Evolutionary conservation across 2,888 invertebrate species (phyloP), one percentile per base, ranked within the genome.

Genomic region (Acleris laterana): DNA sequence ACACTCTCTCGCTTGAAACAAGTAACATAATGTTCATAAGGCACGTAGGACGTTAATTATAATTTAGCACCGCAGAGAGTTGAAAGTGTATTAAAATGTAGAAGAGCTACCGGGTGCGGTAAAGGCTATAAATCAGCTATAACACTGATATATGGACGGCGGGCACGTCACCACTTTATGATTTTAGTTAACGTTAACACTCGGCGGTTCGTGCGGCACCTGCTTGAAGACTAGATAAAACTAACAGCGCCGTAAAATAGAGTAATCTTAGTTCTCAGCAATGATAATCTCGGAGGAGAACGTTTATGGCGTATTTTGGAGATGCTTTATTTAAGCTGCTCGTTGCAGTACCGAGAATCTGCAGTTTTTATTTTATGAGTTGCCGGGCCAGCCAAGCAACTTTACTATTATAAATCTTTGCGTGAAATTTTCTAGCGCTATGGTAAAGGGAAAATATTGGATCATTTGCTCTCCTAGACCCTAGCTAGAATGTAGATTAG

Each of bases 121-220:
- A 74, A 71, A 70, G 66, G 69, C 74, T 57, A 76, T 78, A 77
- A 74, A 77, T 78, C 77, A 72, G 66, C 50, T 56, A 63, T 77
- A 73, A 77, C 69, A 67, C 71, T 77, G 76, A 77, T 74, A 72
- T 77, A 78, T 57, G 66, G 51, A 61, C 70, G 66, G 72, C 61
- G 62, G 59, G 69, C 73, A 75, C 78, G 74, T 77, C 78, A 74
- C 73, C 74, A 72, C 76, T 75, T 74, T 72, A 72, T 72, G 68
- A 63, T 63, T 68, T 68, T 68, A 69, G 69, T 71, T 71, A 56
- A 63, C 38, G 13, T 13, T 38, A 13, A 11, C 38, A 38, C 70
- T 68, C 69, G 49, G 68, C 20, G 57, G 48, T 50, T 44, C 42
- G 20, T 42, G 50, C 60, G 38, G 66, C 66, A 66, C 46, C 66